Evolutionary conservation across 2,797 vertebrate genomes (phyloP).

Genomic region (Sebastes umbrosus): DNA sequence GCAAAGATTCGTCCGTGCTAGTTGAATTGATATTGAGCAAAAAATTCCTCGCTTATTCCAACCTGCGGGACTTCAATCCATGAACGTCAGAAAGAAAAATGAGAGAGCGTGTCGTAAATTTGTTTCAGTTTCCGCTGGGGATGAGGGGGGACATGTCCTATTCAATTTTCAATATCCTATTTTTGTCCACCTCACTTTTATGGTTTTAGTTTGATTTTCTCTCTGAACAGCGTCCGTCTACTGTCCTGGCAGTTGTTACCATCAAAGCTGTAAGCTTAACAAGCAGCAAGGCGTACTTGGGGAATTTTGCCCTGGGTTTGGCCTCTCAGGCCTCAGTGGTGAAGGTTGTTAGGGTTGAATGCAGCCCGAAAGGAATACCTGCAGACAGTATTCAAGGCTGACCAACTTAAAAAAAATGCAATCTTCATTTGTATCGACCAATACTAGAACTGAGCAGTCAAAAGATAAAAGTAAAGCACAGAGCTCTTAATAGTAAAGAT

Average conservation of each 20-base stretch:
- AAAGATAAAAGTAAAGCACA: background rate
- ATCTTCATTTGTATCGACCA: background rate
- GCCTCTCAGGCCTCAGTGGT: background rate
- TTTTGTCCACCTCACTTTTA: background rate
- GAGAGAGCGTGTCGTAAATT: background rate
- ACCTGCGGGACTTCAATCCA: background rate
- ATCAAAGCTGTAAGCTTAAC: background rate
- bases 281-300: background rate
- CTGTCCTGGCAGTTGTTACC: background rate
- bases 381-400: background rate
- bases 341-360: background rate
- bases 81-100: constrained; percentile 21
- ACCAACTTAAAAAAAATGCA: background rate
- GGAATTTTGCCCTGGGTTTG: background rate
- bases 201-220: background rate
- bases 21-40: constrained; percentile 5
- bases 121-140: background rate
- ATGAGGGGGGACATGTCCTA: background rate
- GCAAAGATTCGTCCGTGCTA: background rate
- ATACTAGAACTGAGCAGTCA: background rate
- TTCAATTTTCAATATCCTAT: background rate
- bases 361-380: background rate
- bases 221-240: background rate
- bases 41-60: background rate
- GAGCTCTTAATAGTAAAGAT: background rate